phyloP scores from a whole-genome alignment of 2,113 vertebrate species.

The Corapipo altera region DNA sequence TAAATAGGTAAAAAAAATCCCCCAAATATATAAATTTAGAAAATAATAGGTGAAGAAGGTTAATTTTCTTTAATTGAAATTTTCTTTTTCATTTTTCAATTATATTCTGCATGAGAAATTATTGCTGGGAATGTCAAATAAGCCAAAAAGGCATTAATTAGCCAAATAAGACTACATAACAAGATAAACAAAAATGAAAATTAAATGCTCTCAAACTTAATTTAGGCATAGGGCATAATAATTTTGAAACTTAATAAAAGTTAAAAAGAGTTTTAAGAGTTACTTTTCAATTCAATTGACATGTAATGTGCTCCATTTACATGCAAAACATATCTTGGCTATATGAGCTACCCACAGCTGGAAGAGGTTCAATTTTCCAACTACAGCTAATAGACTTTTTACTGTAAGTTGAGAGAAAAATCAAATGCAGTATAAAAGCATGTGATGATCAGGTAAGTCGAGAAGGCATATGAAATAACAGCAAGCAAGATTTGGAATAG shows the following conservation, averaged over 20 bases:
- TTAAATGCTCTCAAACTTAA: conserved; percentile 4
- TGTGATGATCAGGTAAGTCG: neutral
- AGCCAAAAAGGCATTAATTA: neutral
- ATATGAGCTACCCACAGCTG: neutral
- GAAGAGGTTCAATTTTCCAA: conserved; percentile 19
- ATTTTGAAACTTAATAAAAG: conserved; percentile 20
- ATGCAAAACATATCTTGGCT: neutral
- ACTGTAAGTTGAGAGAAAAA: neutral
- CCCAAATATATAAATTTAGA: neutral
- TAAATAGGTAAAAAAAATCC: neutral
- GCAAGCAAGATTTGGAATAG: neutral
- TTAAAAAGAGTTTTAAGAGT: conserved; percentile 17
- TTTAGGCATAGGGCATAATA: neutral
- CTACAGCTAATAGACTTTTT: neutral
- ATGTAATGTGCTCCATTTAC: neutral
- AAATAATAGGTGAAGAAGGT: neutral
- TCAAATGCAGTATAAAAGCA: neutral
- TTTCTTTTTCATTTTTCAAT: neutral
- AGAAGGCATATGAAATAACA: neutral
- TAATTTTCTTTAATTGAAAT: neutral
- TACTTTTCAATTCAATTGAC: conserved; percentile 27
- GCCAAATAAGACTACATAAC: neutral
- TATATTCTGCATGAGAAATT: neutral
- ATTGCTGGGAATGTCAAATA: neutral
- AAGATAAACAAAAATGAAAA: conserved; percentile 24